A percentile compares a stretch with the other conserved stretches of the same genome.
Conservation (phyloP, 2,888 invertebrate species). For the Morpho deidamia region DNA sequence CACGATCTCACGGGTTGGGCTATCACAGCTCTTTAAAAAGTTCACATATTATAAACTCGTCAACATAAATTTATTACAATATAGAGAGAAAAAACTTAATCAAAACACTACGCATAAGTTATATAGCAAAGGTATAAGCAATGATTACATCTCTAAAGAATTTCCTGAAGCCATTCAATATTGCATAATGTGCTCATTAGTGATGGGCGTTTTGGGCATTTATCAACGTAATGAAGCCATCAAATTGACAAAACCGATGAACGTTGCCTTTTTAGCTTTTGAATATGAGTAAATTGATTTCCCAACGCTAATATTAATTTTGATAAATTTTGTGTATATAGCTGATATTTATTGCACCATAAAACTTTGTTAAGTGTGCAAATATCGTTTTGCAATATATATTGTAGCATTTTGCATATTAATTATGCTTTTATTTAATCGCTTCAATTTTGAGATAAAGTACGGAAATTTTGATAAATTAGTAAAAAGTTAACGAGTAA, state of each 20-base stretch:
- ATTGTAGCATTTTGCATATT: background rate
- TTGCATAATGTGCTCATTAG: slow-evolving; percentile 22
- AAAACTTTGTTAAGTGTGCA: slow-evolving; percentile 12
- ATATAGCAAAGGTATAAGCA: background rate
- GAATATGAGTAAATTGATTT: slow-evolving; percentile 16
- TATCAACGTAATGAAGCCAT: slow-evolving; percentile 21
- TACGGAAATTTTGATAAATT: too few species aligned
- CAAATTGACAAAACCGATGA: slow-evolving; percentile 12
- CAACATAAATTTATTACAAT: too few species aligned
- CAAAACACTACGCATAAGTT: slow-evolving; percentile 1
- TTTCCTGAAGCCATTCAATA: slow-evolving; percentile 14
- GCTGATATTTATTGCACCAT: slow-evolving; percentile 2
- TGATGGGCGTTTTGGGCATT: slow-evolving; percentile 4
- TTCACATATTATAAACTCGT: too few species aligned
- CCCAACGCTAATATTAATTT: background rate
- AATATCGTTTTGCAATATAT: slow-evolving; percentile 2
- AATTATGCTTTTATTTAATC: background rate
- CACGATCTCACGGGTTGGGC: too few species aligned
- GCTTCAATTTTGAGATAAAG: too few species aligned
- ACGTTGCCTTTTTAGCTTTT: slow-evolving; percentile 1
- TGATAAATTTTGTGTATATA: background rate
- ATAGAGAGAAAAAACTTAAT: background rate
- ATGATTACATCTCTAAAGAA: slow-evolving; percentile 16
- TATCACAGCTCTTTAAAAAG: background rate
- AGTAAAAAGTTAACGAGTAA: too few species aligned